Evolutionary conservation across 2,888 invertebrate genomes (phyloP).

Genomic region (Drosophila neotestacea): DNA sequence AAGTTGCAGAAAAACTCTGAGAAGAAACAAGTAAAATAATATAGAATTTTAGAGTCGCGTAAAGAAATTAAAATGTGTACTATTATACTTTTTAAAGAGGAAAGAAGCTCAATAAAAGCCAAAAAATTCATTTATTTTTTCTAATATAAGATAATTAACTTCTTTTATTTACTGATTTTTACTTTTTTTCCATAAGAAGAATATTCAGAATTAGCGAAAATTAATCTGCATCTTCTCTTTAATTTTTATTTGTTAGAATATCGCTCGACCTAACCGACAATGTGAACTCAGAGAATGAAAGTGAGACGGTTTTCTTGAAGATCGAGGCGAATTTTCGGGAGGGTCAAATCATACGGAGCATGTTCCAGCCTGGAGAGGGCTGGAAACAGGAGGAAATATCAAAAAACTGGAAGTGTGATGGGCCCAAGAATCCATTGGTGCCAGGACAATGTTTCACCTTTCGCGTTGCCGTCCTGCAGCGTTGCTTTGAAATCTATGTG

Average conservation of each 20-base stretch:
- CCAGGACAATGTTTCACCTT: slow-evolving; percentile 84
- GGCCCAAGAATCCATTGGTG: slow-evolving; percentile 83
- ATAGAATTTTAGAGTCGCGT: too few species aligned
- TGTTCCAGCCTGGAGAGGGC: slow-evolving; percentile 84
- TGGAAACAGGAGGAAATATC: slow-evolving; percentile 85
- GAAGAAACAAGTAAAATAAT: too few species aligned
- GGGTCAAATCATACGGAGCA: slow-evolving; percentile 85
- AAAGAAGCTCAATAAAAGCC: too few species aligned
- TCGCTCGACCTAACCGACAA: slow-evolving; percentile 84
- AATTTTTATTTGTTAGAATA: slow-evolving; percentile 70
- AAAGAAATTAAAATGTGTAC: too few species aligned
- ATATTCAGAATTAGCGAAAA: too few species aligned
- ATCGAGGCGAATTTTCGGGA: slow-evolving; percentile 85
- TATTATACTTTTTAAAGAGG: too few species aligned
- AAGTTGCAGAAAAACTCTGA: too few species aligned
- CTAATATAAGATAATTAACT: too few species aligned
- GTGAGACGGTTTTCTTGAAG: slow-evolving; percentile 83
- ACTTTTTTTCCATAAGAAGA: too few species aligned
- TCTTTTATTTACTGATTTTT: too few species aligned
- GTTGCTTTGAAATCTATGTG: slow-evolving; percentile 85
- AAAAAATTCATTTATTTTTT: too few species aligned
- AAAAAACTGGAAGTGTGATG: slow-evolving; percentile 84
- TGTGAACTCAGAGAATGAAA: slow-evolving; percentile 80
- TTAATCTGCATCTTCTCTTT: not conserved
- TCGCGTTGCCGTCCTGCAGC: slow-evolving; percentile 84